A percentile compares a stretch with the other conserved stretches of the same genome.
These are phyloP conservation scores for Corythucha ciliata DNA, from an alignment of 2,888 invertebrate species.

Conservation along the genomic window DNA sequence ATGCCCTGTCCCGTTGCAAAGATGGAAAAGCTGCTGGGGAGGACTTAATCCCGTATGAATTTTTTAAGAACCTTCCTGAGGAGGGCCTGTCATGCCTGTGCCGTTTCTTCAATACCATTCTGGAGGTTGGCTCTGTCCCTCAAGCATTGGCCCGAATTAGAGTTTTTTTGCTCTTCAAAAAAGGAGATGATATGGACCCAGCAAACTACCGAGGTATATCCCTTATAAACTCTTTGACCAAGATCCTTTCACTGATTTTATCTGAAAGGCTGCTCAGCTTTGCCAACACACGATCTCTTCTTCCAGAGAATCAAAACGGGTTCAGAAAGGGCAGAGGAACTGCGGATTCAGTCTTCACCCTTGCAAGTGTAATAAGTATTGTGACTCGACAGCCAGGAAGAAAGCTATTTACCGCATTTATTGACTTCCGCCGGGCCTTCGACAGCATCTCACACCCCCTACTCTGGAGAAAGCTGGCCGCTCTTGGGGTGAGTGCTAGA, in stretches of 20 bases:
- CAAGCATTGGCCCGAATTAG: neutral
- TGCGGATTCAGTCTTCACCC: neutral
- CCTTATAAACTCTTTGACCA: slow-evolving; percentile 6
- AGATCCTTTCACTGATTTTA: slow-evolving; percentile 8
- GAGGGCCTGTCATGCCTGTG: neutral
- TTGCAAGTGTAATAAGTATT: neutral
- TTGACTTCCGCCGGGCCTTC: slow-evolving; percentile 14
- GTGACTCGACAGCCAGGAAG: neutral
- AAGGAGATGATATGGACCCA: neutral
- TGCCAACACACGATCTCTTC: neutral
- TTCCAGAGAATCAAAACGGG: slow-evolving; percentile 11
- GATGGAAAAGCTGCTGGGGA: slow-evolving; percentile 9
- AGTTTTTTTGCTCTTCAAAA: slow-evolving; percentile 8
- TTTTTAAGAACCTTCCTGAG: neutral
- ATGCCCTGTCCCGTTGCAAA: slow-evolving; percentile 3
- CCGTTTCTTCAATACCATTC: slow-evolving; percentile 3
- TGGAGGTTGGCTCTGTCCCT: neutral
- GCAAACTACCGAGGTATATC: slow-evolving; percentile 8
- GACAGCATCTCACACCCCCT: neutral
- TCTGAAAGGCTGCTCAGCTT: neutral
- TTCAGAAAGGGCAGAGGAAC: slow-evolving; percentile 6
- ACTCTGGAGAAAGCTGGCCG: neutral
- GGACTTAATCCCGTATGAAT: slow-evolving; percentile 6
- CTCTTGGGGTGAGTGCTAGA: slow-evolving; percentile 1
- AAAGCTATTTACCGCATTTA: neutral